Conservation (phyloP, 92 coral and sea anemone species). For the Parazoanthus darwini region DNA sequence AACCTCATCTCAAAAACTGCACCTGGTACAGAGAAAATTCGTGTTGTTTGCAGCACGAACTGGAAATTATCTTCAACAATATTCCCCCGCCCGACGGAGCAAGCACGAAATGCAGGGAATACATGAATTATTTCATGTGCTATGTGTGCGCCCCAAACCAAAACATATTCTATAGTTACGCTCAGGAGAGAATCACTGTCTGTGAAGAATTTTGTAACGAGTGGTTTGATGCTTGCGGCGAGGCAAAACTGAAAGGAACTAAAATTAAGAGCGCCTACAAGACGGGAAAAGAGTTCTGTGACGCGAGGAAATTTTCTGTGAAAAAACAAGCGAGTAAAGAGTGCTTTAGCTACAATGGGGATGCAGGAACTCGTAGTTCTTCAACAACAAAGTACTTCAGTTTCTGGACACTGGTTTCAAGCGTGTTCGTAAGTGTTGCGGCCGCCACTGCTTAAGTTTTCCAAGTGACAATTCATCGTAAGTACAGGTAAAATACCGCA, state of each 20-base stretch:
- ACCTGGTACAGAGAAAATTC: constrained; percentile 90
- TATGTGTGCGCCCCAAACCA: constrained; percentile 93
- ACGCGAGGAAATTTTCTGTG: constrained; percentile 81
- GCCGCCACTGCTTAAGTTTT: neutral
- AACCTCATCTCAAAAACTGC: constrained; percentile 86
- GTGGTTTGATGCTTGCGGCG: constrained; percentile 77
- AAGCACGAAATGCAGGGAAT: constrained; percentile 58
- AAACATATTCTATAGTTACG: constrained; percentile 67
- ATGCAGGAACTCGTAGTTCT: neutral
- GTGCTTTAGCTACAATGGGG: constrained; percentile 59
- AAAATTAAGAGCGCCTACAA: constrained; percentile 59
- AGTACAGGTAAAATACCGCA: neutral
- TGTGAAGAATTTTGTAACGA: constrained; percentile 83
- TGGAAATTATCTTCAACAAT: constrained; percentile 67
- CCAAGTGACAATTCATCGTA: neutral
- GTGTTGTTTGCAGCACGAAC: constrained; percentile 85
- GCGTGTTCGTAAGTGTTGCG: neutral
- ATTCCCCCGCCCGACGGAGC: constrained; percentile 92
- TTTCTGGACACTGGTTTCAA: neutral
- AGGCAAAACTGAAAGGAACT: constrained; percentile 83
- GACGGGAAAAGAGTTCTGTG: constrained; percentile 85
- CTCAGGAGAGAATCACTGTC: constrained; percentile 79
- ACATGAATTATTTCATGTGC: constrained; percentile 83
- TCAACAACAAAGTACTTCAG: neutral
- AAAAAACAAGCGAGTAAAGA: constrained; percentile 37